A percentile compares a stretch with the other conserved stretches of the same genome.
Conservation (phyloP, 1,140 invertebrate species). For the Hypothenemus hampei region DNA sequence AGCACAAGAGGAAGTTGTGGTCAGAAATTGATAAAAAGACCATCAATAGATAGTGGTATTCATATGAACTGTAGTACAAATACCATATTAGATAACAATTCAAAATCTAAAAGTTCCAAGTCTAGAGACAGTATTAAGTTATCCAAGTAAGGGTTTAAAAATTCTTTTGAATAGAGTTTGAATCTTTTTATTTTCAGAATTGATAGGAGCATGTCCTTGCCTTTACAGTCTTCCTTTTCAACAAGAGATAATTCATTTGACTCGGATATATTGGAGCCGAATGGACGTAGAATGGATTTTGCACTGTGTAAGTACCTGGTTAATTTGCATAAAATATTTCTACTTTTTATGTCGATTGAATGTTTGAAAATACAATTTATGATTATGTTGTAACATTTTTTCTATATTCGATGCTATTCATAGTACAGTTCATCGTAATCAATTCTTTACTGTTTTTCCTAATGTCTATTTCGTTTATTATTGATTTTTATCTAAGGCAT, state of each 20-base stretch:
- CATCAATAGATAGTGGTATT: conserved; percentile 80
- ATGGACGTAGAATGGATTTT: conserved; percentile 60
- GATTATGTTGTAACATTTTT: too few relatives aligned
- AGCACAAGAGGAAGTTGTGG: conserved; percentile 35
- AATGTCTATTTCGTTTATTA: too few relatives aligned
- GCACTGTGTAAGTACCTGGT: conserved; percentile 69
- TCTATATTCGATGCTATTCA: too few relatives aligned
- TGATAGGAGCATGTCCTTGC: conserved; percentile 64
- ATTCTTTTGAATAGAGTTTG: neutral
- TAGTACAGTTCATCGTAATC: too few relatives aligned
- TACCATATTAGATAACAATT: conserved; percentile 6
- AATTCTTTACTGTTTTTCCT: too few relatives aligned
- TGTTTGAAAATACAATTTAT: too few relatives aligned
- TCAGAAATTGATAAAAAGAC: conserved; percentile 64
- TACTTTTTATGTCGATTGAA: too few relatives aligned
- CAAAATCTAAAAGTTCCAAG: conserved; percentile 38
- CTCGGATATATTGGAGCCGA: conserved; percentile 41
- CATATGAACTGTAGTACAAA: conserved; percentile 59
- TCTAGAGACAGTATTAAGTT: conserved; percentile 46
- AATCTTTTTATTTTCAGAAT: conserved; percentile 49
- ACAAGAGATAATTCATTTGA: conserved; percentile 49
- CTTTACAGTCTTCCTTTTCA: conserved; percentile 46
- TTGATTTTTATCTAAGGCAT: too few relatives aligned
- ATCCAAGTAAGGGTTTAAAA: conserved; percentile 47
- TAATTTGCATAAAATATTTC: too few relatives aligned